Conservation (phyloP, 2,888 invertebrate genomes). For the Mesorhabditis belari region DNA sequence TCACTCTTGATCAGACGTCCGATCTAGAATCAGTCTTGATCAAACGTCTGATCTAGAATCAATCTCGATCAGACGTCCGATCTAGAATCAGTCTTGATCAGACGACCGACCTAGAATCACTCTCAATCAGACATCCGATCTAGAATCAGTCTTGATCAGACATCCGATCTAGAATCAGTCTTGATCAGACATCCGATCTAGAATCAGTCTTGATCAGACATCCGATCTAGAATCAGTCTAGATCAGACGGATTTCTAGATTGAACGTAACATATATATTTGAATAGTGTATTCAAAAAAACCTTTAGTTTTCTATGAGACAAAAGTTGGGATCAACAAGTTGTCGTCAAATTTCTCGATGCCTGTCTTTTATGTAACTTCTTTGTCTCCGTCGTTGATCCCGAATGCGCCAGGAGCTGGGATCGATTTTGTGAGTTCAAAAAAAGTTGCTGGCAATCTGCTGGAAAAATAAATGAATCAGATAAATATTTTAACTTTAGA, state of each 20-base stretch:
- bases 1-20: conserved; percentile 39
- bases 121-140: too few relatives aligned
- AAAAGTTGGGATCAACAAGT: conserved; percentile 41
- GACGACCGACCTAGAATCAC: too few relatives aligned
- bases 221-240: conserved; percentile 33
- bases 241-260: conserved; percentile 13
- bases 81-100: conserved; percentile 28
- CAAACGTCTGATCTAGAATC: conserved; percentile 41
- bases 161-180: too few relatives aligned
- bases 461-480: not conserved
- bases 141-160: too few relatives aligned
- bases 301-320: conserved; percentile 40
- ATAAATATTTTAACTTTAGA: not conserved
- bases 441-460: not conserved
- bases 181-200: too few relatives aligned
- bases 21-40: conserved; percentile 34
- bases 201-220: too few relatives aligned
- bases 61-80: conserved; percentile 34
- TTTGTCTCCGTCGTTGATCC: conserved; percentile 37
- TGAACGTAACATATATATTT: not conserved
- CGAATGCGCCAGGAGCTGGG: conserved; percentile 29
- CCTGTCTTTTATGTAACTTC: conserved; percentile 40
- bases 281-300: too few relatives aligned
- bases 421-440: conserved; percentile 27
- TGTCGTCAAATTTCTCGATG: conserved; percentile 37